Evolutionary conservation across 1,140 invertebrate species (phyloP).

Genomic region (Panonychus citri): DNA sequence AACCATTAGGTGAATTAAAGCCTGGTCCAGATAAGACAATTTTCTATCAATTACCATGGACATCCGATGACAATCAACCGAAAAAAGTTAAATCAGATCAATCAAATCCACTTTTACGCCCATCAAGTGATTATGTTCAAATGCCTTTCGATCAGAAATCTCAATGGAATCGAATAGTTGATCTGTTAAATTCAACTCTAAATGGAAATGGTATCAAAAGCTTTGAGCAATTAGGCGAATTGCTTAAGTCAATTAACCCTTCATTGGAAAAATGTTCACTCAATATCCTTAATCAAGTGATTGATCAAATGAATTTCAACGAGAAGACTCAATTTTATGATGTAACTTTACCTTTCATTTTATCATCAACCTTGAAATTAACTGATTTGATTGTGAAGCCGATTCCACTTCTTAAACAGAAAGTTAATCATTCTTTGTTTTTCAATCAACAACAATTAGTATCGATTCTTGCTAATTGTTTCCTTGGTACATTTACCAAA

Average conservation of each 20-base stretch:
- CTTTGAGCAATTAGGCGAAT: background rate
- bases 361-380: slow-evolving; percentile 46
- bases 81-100: too few relatives aligned
- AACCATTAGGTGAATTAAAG: slow-evolving; percentile 31
- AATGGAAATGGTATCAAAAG: background rate
- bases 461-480: slow-evolving; percentile 72
- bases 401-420: slow-evolving; percentile 46
- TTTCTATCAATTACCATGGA: slow-evolving; percentile 37
- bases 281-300: background rate
- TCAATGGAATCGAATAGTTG: background rate
- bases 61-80: too few relatives aligned
- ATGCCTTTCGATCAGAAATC: background rate
- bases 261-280: background rate
- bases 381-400: slow-evolving; percentile 48
- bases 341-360: slow-evolving; percentile 30
- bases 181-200: background rate
- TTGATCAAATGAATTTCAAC: background rate
- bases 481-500: slow-evolving; percentile 78
- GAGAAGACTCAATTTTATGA: slow-evolving; percentile 19
- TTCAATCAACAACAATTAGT: slow-evolving; percentile 67
- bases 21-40: slow-evolving; percentile 39
- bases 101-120: too few relatives aligned
- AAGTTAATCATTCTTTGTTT: slow-evolving; percentile 32
- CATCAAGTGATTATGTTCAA: too few relatives aligned
- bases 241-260: background rate